phyloP scores from a whole-genome alignment of 2,888 invertebrate genomes.

The Glyphotaelius pellucidus region DNA sequence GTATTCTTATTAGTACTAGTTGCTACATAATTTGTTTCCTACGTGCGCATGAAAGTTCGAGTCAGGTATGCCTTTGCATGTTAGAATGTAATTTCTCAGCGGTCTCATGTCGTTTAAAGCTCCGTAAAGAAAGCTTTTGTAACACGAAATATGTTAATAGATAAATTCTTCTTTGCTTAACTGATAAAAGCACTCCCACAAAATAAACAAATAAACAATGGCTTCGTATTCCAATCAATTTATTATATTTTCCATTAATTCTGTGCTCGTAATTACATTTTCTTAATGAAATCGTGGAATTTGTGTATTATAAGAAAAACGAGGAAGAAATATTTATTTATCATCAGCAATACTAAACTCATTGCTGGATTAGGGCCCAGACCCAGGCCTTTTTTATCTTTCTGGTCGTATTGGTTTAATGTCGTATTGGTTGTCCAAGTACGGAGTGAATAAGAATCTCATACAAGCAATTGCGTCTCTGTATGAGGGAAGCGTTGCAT shows the following conservation, averaged over 20 bases:
- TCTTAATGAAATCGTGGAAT: not conserved
- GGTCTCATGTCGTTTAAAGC: constrained; percentile 35
- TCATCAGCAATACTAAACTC: not conserved
- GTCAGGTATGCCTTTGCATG: constrained; percentile 18
- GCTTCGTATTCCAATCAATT: not conserved
- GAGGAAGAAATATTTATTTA: not conserved
- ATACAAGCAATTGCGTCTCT: too few species aligned
- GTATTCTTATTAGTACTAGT: not conserved
- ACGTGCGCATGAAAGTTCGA: not conserved
- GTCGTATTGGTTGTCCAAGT: too few species aligned
- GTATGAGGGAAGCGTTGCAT: too few species aligned
- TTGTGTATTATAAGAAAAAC: not conserved
- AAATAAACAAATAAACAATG: constrained; percentile 3
- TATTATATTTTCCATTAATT: not conserved
- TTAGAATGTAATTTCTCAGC: constrained; percentile 31
- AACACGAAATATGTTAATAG: constrained; percentile 45
- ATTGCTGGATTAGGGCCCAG: not conserved
- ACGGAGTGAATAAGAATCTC: too few species aligned
- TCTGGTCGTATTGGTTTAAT: not conserved
- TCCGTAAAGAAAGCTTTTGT: constrained; percentile 38
- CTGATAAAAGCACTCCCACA: constrained; percentile 30
- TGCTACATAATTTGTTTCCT: not conserved
- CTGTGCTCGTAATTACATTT: not conserved
- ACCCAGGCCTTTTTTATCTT: not conserved
- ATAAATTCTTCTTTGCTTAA: constrained; percentile 38